phyloP scores from a whole-genome alignment of 2,888 invertebrate genomes.

The Coenonympha glycerion region DNA sequence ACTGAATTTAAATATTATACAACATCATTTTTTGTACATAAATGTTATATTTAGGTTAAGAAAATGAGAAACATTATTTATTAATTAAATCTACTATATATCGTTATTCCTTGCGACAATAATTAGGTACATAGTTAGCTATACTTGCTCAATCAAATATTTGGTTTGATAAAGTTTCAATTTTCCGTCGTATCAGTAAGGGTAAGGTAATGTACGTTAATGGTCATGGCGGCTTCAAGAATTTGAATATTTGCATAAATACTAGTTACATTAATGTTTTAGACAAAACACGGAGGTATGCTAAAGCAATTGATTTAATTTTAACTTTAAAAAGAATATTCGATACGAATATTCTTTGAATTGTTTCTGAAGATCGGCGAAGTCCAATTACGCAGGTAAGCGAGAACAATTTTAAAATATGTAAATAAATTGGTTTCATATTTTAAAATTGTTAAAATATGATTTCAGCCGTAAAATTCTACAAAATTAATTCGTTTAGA shows the following conservation, averaged over 20 bases:
- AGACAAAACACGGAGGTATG: too few relatives aligned
- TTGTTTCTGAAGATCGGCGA: neutral
- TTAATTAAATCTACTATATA: too few relatives aligned
- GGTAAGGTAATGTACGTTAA: constrained; percentile 15
- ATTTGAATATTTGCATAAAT: constrained; percentile 10
- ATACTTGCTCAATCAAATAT: constrained; percentile 21
- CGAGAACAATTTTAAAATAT: constrained; percentile 28
- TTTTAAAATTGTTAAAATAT: constrained; percentile 25
- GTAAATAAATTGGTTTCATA: constrained; percentile 34
- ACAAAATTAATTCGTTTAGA: constrained; percentile 26
- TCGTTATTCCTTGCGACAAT: too few relatives aligned
- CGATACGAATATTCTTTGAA: neutral
- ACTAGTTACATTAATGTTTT: neutral
- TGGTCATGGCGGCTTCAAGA: constrained; percentile 1
- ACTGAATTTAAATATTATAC: too few relatives aligned
- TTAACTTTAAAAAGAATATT: too few relatives aligned
- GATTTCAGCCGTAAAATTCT: constrained; percentile 26
- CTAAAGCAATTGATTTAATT: too few relatives aligned
- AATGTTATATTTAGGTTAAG: too few relatives aligned
- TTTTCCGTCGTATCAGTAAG: constrained; percentile 13
- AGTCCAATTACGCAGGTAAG: constrained; percentile 10
- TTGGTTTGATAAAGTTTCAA: constrained; percentile 17
- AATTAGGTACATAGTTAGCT: constrained; percentile 8
- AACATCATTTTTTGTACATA: too few relatives aligned
- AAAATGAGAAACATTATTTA: too few relatives aligned